Base-by-base conservation (phyloP, 2,797 vertebrate genomes). In the Cyclura pinguis region DNA sequence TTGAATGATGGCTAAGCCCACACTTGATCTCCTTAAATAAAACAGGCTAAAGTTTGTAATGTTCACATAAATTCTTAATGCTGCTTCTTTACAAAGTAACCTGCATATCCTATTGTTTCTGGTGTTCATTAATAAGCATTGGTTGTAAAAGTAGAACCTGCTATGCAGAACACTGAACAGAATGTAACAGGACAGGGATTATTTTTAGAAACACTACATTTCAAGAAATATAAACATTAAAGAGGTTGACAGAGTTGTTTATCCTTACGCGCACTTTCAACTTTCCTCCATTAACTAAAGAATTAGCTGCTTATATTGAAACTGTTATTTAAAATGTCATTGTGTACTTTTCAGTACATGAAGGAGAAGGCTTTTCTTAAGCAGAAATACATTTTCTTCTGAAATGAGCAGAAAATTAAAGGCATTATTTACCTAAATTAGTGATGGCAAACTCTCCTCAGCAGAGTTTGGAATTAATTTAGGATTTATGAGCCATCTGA, bases 221-320 rank as follows among this genome's bases (percentile, higher is more conserved):
- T 89, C 57, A 38, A 80, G n/a, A 57, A 89, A 83, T 80, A 89
- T 89, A 89, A 89, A 89, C 83, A 89, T 85, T 52, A 69, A 84
- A 89, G 88, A 85, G 78, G 24, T 42, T 38, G 64, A 85, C 64
- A 80, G 55, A 85, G 67, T 38, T 89, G 82, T 85, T 89, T 85
- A 77, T 89, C 83, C 88, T 85, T 80, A 67, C 16, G 32, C 42
- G 47, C 47, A 80, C 83, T 85, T 89, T 89, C 59, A 89, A 89
- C 82, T 80, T 85, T 89, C 80, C 35, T 83, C 80, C 6, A 59
- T 88, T 85, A 89, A 84, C 57, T 35, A 35, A 76, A 76, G 88
- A 89, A 76, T 76, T 32, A 89, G 38, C 38, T 89, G 80, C 22
- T 83, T 89, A 84, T 47, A 47, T 69, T 80, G 47, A 73, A 88